Evolutionary conservation across 2,113 vertebrate species (phyloP).

Genomic region (Pollimyrus isidori): DNA sequence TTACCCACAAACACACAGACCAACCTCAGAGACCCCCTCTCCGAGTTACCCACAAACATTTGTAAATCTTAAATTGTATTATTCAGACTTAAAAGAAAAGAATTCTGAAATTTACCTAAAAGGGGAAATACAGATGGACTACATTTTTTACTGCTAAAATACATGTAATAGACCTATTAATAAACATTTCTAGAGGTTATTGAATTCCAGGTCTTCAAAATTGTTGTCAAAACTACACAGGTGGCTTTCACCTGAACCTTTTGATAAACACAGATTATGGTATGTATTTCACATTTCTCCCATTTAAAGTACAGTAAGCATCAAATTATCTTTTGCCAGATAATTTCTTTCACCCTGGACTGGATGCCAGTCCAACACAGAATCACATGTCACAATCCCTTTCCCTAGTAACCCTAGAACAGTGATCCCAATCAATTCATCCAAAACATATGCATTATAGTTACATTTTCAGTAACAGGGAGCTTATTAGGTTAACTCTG

Average conservation of each 20-base stretch:
- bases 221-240: not conserved
- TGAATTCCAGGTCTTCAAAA: not conserved
- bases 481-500: not conserved
- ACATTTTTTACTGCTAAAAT: not conserved
- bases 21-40: not conserved
- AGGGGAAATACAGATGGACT: not conserved
- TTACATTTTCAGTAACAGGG: not conserved
- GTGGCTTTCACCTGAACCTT: not conserved
- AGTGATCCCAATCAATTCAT: not conserved
- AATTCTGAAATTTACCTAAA: conserved; percentile 6
- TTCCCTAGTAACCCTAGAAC: not conserved
- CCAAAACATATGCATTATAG: not conserved
- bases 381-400: not conserved
- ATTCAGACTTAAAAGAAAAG: conserved; percentile 31
- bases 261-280: not conserved
- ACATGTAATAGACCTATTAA: not conserved
- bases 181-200: not conserved
- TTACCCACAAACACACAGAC: not conserved
- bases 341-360: not conserved
- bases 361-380: not conserved
- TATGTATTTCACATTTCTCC: not conserved
- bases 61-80: conserved; percentile 40
- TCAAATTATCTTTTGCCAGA: not conserved
- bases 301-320: not conserved
- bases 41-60: conserved; percentile 29